Conservation (phyloP, 2,113 vertebrate genomes). For the human (Homo sapiens) region DNA sequence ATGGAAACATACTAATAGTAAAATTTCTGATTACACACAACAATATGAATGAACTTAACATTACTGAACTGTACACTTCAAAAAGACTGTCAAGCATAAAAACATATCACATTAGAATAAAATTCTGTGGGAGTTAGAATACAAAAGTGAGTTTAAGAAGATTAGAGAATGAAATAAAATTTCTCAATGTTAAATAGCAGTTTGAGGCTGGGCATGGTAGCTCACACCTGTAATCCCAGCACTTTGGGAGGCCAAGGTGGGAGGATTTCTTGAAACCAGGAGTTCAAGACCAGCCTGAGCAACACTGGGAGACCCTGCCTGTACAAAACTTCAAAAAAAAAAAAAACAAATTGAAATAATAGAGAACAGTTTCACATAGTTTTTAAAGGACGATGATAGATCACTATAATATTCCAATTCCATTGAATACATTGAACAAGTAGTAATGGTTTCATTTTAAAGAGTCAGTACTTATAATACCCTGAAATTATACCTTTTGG, state of each 20-base stretch:
- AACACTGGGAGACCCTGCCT: too few species aligned
- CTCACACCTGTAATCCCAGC: too few species aligned
- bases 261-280: too few species aligned
- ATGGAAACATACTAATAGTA: neutral
- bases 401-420: neutral
- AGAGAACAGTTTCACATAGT: neutral
- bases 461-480: neutral
- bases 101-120: neutral
- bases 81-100: neutral
- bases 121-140: neutral
- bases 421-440: neutral
- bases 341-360: too few species aligned
- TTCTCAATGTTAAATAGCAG: neutral
- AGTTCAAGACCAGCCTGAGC: too few species aligned
- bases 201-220: too few species aligned
- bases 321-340: too few species aligned
- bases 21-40: neutral
- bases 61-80: neutral
- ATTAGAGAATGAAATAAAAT: neutral
- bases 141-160: neutral
- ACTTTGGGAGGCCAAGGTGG: too few species aligned
- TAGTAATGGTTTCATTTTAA: neutral
- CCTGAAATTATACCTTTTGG: neutral
- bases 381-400: neutral
- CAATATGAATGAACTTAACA: neutral